These are phyloP conservation scores for Polyergus mexicanus DNA, from an alignment of 1,140 invertebrate genomes.

Conservation along the genomic window DNA sequence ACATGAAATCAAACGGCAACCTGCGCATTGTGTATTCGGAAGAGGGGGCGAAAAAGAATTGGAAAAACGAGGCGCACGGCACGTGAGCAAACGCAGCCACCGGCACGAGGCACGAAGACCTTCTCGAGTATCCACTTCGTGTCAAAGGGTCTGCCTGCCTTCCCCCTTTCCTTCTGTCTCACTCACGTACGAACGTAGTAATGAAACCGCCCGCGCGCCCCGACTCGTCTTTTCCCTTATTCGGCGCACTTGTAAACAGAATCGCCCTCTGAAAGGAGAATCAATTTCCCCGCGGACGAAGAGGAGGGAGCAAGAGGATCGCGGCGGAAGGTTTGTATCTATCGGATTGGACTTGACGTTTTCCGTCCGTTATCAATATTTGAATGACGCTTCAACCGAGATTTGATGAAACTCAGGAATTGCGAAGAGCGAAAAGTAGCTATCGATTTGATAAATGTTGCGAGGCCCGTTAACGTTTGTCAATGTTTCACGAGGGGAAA, in stretches of 20 bases:
- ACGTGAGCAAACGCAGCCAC: conserved; percentile 60
- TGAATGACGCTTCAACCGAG: conserved; percentile 9
- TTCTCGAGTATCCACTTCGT: conserved; percentile 79
- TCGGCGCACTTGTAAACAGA: conserved; percentile 68
- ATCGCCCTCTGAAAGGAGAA: conserved; percentile 77
- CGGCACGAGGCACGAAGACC: conserved; percentile 43
- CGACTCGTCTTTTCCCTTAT: conserved; percentile 13
- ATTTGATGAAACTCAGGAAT: neutral
- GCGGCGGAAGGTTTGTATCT: neutral
- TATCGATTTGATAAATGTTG: conserved; percentile 37
- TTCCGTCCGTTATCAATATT: conserved; percentile 46
- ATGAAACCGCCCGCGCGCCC: conserved; percentile 76
- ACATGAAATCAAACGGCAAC: conserved; percentile 71
- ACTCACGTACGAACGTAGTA: conserved; percentile 65
- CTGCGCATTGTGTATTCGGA: conserved; percentile 42
- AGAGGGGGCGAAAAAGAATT: conserved; percentile 66
- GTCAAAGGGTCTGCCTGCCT: conserved; percentile 69
- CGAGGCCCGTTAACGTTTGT: neutral
- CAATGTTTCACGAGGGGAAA: neutral
- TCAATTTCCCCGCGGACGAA: conserved; percentile 74
- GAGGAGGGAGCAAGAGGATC: conserved; percentile 33
- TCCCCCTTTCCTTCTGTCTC: conserved; percentile 35
- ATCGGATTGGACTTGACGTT: conserved; percentile 56
- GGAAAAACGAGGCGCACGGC: conserved; percentile 69
- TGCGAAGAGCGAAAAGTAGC: conserved; percentile 2